Conservation (phyloP, 2,888 invertebrate species). For the Tinea trinotella region DNA sequence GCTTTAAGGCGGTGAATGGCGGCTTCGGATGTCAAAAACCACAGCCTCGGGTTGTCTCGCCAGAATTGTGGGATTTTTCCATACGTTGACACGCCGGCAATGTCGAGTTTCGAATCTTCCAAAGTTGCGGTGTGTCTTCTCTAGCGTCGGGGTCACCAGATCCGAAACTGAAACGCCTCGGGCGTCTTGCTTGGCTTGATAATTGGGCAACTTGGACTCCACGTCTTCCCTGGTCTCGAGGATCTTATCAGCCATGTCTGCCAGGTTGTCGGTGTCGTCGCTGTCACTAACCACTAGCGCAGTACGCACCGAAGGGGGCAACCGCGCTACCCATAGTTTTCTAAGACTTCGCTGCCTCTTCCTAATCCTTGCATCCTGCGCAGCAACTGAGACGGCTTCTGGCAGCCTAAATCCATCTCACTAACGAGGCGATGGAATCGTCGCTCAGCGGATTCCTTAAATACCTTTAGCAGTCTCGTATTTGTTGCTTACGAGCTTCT, state of each 20-base stretch:
- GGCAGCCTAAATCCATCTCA: no score
- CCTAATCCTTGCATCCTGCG: conserved; percentile 25
- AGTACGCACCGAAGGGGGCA: conserved; percentile 22
- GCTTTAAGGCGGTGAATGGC: no score
- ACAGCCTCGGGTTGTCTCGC: no score
- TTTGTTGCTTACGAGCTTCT: no score
- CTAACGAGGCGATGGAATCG: no score
- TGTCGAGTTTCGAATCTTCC: no score
- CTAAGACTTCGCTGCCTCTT: conserved; percentile 22
- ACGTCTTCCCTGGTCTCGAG: conserved; percentile 7
- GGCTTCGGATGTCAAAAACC: no score
- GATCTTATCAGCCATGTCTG: conserved; percentile 17
- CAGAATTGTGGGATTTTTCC: no score
- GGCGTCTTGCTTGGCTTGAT: neutral
- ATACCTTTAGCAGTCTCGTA: no score
- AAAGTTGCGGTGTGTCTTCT: no score
- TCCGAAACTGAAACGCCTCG: neutral
- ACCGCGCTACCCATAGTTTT: conserved; percentile 24
- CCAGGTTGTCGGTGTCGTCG: conserved; percentile 12
- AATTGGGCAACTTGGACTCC: neutral
- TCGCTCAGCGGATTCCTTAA: no score
- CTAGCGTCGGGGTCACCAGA: neutral
- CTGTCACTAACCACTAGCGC: conserved; percentile 16
- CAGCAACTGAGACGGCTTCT: conserved; percentile 24
- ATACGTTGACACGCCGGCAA: no score